These are phyloP conservation scores for Gallinago paraguaiae DNA, from an alignment of 2,113 vertebrate genomes.

Conservation along the genomic window DNA sequence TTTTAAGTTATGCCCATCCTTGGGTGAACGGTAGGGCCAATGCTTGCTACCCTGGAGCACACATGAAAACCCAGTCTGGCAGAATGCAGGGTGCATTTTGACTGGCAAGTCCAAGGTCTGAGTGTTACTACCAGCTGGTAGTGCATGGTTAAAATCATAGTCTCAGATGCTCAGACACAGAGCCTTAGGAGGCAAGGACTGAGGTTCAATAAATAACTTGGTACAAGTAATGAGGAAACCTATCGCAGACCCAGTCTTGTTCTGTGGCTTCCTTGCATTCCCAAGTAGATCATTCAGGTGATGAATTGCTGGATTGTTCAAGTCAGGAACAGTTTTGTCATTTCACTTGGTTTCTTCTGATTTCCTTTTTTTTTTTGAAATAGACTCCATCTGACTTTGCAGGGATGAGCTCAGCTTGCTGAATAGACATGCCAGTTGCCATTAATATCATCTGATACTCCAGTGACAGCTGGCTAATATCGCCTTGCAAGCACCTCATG, in stretches of 20 bases:
- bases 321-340: background rate
- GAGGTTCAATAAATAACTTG: background rate
- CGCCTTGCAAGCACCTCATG: background rate
- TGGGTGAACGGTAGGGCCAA: background rate
- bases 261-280: background rate
- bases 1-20: background rate
- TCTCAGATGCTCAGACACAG: background rate
- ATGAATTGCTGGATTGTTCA: background rate
- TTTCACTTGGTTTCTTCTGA: background rate
- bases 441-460: constrained; percentile 34
- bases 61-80: background rate
- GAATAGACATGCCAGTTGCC: constrained; percentile 7
- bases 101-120: background rate
- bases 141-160: background rate
- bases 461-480: constrained; percentile 39
- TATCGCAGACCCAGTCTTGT: background rate
- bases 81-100: background rate
- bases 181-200: background rate
- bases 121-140: background rate
- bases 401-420: background rate
- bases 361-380: constrained; percentile 18
- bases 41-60: background rate
- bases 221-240: background rate
- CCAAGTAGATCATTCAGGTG: background rate
- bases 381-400: background rate